Evolutionary conservation across 2,797 vertebrate species (phyloP).

Genomic region (Gallinago solitaria): DNA sequence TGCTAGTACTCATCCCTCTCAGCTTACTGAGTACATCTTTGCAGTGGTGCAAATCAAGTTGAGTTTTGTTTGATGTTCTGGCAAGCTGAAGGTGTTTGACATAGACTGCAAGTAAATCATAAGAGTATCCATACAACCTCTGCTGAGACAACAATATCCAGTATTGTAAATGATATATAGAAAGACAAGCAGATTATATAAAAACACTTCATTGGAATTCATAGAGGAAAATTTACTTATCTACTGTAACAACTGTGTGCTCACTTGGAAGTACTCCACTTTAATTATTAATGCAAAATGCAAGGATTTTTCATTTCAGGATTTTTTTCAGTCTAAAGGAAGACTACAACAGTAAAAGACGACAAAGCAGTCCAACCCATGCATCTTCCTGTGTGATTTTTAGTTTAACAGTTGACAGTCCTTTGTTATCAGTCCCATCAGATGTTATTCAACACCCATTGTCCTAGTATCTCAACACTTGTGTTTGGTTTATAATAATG

Average conservation of each 20-base stretch:
- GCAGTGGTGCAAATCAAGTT: not conserved
- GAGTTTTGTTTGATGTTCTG: not conserved
- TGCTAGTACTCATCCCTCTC: not conserved
- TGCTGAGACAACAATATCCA: not conserved
- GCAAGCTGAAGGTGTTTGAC: not conserved
- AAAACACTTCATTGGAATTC: not conserved
- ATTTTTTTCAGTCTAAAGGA: not conserved
- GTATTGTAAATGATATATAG: not conserved
- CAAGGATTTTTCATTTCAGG: not conserved
- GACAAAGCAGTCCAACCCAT: not conserved
- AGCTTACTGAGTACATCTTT: not conserved
- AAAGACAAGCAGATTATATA: not conserved
- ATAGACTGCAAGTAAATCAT: not conserved
- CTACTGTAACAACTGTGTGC: not conserved
- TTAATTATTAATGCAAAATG: slow-evolving; percentile 20
- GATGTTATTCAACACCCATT: not conserved
- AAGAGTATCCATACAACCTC: not conserved
- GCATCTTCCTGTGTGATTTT: not conserved
- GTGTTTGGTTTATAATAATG: not conserved
- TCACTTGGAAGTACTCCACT: not conserved
- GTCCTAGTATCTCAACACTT: not conserved
- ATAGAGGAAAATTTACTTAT: not conserved
- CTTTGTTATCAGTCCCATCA: not conserved
- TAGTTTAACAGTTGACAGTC: not conserved
- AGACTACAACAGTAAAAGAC: not conserved